Evolutionary conservation across 2,797 vertebrate genomes (phyloP), one percentile per base, ranked within the genome.

Genomic region (Danio albolineatus): DNA sequence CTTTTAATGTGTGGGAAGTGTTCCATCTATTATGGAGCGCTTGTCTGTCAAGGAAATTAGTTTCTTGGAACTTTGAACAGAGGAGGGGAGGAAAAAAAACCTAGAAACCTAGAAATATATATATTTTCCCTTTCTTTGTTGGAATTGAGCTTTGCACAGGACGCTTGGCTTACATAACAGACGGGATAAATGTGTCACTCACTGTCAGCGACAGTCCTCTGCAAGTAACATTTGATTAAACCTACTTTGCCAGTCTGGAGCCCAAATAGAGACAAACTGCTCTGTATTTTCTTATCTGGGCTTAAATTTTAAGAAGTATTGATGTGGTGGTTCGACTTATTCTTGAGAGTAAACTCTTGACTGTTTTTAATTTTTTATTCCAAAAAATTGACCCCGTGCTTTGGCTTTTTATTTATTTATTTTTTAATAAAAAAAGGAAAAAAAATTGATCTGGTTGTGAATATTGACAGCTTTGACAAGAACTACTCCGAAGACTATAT

Each of bases 1-100:
- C 90, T 92, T 85, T 93, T 91, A 91, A 91, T 89, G 86, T 90
- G 83, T 85, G 87, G 92, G 92, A 91, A 73, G 90, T 89, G 89
- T 89, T 89, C 86, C 88, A 51, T 92, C 89, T 90, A 87, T 92
- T 92, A 92, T 90, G 90, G 90, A 92, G 92, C 88, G 91, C 90
- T 87, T 92, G 90, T 89, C 92, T 94, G 92, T 93, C 92, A 92
- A 91, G 90, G 84, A 91, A 92, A 92, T 93, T 89, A 92, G 91
- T 91, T 91, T 92, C 44, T 54, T 61, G 65, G 65, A 78, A 78
- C 76, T 78, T 78, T 70, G 43, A 78, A 78, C n/a, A 86, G 77
- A 38, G 71, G 36, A 64, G 51, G n/a, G 54, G 28, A 28, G 28
- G 28, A 3, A 39, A 17, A 56, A 54, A 66, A 91, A 90, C 90